phyloP scores from a whole-genome alignment of 2,797 vertebrate species.

The Platyrinchus mystaceus region DNA sequence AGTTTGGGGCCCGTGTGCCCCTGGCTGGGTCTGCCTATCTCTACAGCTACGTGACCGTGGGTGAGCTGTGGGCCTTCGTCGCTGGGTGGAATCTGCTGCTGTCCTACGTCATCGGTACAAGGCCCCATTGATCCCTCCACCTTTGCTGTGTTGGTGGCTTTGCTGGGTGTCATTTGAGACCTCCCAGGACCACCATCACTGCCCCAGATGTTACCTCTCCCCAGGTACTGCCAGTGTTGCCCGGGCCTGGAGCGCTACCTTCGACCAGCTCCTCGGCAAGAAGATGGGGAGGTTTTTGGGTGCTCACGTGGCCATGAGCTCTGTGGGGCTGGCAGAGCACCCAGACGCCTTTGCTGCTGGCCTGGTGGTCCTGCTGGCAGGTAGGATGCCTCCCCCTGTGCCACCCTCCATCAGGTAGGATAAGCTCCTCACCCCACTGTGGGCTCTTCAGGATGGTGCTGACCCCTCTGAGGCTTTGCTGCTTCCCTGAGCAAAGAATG shows the following conservation, averaged over 20 bases:
- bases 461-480: neutral
- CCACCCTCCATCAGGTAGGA: neutral
- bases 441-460: neutral
- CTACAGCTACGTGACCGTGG: constrained; percentile 89
- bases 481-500: neutral
- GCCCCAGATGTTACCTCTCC: neutral
- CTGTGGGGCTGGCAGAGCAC: constrained; percentile 82
- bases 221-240: constrained; percentile 88
- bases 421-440: fast-evolving
- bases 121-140: neutral
- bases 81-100: constrained; percentile 90
- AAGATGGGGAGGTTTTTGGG: constrained; percentile 77
- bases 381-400: constrained; percentile 57
- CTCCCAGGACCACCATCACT: neutral
- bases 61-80: constrained; percentile 87
- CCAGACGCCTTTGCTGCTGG: constrained; percentile 84
- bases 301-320: constrained; percentile 67
- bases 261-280: constrained; percentile 84
- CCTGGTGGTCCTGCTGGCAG: constrained; percentile 84
- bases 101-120: constrained; percentile 86
- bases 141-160: neutral
- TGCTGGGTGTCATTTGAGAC: neutral
- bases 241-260: constrained; percentile 87
- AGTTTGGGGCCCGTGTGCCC: constrained; percentile 85
- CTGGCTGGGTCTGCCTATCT: constrained; percentile 88